These are phyloP conservation scores for Pantelozetes paolii DNA, from an alignment of 2,888 invertebrate species.

Conservation along the genomic window DNA sequence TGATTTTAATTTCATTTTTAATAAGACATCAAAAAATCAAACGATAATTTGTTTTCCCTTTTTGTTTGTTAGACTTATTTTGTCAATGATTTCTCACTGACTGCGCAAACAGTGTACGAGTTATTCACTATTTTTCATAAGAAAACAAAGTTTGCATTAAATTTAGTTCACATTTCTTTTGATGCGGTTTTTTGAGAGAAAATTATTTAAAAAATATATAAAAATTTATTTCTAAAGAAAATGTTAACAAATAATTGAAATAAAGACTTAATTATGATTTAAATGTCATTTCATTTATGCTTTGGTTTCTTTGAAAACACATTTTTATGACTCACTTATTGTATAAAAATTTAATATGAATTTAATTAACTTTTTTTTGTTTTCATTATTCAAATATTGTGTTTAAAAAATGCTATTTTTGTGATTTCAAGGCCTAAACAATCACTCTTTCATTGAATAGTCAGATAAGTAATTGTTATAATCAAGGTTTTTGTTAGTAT, in stretches of 20 bases:
- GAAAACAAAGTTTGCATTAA: not conserved
- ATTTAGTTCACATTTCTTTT: not conserved
- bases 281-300: too few relatives aligned
- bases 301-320: too few relatives aligned
- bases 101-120: not conserved
- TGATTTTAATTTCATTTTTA: constrained; percentile 26
- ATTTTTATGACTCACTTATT: too few relatives aligned
- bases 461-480: not conserved
- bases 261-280: too few relatives aligned
- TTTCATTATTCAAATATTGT: not conserved
- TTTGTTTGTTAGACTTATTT: constrained; percentile 5
- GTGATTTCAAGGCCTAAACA: constrained; percentile 29
- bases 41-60: not conserved
- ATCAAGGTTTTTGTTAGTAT: constrained; percentile 8
- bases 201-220: not conserved
- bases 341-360: too few relatives aligned
- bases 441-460: not conserved
- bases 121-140: not conserved
- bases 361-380: too few relatives aligned
- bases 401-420: too few relatives aligned
- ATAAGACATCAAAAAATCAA: constrained; percentile 23
- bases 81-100: not conserved
- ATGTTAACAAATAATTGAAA: too few relatives aligned
- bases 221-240: too few relatives aligned
- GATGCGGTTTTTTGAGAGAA: not conserved